Base-by-base conservation (phyloP, 2,113 vertebrate species). In the Agapornis roseicollis region DNA sequence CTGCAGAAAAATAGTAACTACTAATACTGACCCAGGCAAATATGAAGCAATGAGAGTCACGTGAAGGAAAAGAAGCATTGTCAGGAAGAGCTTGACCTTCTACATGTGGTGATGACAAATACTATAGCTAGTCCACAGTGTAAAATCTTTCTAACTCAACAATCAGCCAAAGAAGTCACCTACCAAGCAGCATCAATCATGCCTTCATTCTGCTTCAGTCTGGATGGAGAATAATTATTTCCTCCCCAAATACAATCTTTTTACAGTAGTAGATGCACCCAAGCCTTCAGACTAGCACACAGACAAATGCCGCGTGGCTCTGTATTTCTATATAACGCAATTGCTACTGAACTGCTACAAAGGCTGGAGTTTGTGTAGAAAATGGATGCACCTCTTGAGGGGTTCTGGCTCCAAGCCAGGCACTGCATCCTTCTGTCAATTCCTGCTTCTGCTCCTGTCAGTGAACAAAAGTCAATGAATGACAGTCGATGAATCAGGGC, bases 371-470 rank as follows among this genome's bases (percentile, higher is more conserved):
- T 88, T 71, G 72, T 47, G 35, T 42, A 93, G 88, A 74, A 95
- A 91, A 94, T 81, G 47, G 85, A 94, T 85, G 81, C 74, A 94
- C 33, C 76, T 93, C 93, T 80, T 27, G 64, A 91, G 90, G 64
- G 47, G 16, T 91, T 49, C 79, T 97, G 90, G 89, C 93, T 83
- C 39, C 33, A 68, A 80, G 91, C 90, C 94, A 96, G 82, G 55
- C 13, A 41, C 76, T 90, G 82, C 69, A 91, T 91, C 85, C 95
- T 94, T 74, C 89, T 93, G 93, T 89, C 95, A 84, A 50, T 66
- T 73, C 60, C 91, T 88, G 77, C 49, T 35, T 66, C 55, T 83
- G 85, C 31, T 78, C n/a, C 80, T 80, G 74, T 19, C 10, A 0
- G 77, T 64, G 81, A 88, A 71, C 74, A 88, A 49, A 90, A 93